Evolutionary conservation across 2,113 vertebrate genomes (phyloP).

Genomic region (Gobiocypris rarus): DNA sequence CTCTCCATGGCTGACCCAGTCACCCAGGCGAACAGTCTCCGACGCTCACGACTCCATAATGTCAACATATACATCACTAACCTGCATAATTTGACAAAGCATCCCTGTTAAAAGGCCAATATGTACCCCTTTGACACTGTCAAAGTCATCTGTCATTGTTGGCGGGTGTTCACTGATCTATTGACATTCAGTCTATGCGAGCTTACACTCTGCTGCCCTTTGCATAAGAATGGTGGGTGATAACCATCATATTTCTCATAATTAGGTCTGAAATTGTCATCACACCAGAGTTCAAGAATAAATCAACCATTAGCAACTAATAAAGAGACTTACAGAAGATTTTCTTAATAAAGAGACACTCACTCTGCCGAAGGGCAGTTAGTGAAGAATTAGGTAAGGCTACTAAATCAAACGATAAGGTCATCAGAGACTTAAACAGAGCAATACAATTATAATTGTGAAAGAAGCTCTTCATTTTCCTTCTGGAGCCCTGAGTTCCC

Average conservation of each 20-base stretch:
- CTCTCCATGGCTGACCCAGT: neutral
- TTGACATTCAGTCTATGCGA: conserved; percentile 14
- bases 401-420: conserved; percentile 45
- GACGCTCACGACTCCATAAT: conserved; percentile 6
- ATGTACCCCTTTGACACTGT: conserved; percentile 39
- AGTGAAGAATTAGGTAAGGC: conserved; percentile 19
- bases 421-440: conserved; percentile 29
- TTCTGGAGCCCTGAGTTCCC: neutral
- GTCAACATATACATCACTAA: conserved; percentile 26
- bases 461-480: neutral
- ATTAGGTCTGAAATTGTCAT: conserved; percentile 64
- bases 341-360: conserved; percentile 49
- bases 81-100: conserved; percentile 1
- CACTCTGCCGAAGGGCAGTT: conserved; percentile 46
- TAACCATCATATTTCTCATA: conserved; percentile 53
- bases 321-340: conserved; percentile 62
- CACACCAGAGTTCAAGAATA: conserved; percentile 65
- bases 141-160: conserved; percentile 30
- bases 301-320: conserved; percentile 67
- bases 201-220: conserved; percentile 21
- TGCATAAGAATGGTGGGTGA: conserved; percentile 58
- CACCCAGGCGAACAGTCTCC: neutral
- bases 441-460: neutral
- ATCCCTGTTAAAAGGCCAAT: conserved; percentile 30
- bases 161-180: neutral